Base-by-base conservation (phyloP, 1,140 invertebrate genomes). In the Panagrolaimus sp. region DNA sequence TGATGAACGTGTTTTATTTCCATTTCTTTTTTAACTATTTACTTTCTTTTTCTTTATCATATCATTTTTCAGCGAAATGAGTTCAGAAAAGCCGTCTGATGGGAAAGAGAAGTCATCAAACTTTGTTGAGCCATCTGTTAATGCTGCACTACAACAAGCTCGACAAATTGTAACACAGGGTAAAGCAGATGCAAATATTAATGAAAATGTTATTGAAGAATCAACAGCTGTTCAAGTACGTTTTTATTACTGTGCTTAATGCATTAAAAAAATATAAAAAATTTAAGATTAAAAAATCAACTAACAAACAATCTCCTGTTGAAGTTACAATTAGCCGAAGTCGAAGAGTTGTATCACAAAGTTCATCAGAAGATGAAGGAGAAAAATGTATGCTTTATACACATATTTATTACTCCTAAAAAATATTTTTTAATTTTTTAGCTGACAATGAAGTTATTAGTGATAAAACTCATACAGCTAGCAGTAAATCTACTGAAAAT, bases 71-170 rank as follows among this genome's bases (percentile, higher is more conserved):
- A 38, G 31, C 31, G 31, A 38, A 38, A 38, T 38, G 31, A 38
- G 31, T 38, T 38, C 31, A 38, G 31, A 38, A 38, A 38, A 38
- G 7, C 31, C 31, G 2, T 4, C 31, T 38, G 31, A 38, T 38
- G 31, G 31, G 7, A 38, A 38, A 38, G 31, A 38, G 31, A 38
- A 38, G 31, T 38, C 31, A 38, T 38, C 31, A 38, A 38, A 38
- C 31, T 76, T 76, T 53, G 76, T 78, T 23, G 75, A 72, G 13
- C 38, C 67, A 14, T 65, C 76, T 62, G 74, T 76, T 5, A 76
- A 79, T 53, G 65, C 73, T 65, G 77, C 75, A n/a, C 31, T 76
- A 5, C 70, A 79, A 42, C 77, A 76, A 45, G 74, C 74, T 16
- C 67, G 74, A 27, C 43, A 71, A 45, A 76, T 76, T 65, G 27